Conservation (phyloP, 2,888 invertebrate genomes). For the Gisinianus flammeolus region DNA sequence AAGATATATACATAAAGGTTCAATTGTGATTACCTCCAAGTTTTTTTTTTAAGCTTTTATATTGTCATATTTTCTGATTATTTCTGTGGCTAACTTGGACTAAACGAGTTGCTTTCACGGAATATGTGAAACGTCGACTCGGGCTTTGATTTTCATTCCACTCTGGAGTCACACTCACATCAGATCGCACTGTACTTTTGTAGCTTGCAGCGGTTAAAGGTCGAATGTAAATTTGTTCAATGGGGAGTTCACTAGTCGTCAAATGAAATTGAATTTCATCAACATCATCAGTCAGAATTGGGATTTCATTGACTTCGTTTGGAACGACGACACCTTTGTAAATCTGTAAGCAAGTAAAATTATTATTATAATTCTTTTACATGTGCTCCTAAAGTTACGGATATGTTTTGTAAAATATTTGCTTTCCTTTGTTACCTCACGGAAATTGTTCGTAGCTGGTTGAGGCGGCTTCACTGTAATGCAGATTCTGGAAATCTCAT, state of each 20-base stretch:
- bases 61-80: background rate
- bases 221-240: constrained; percentile 18
- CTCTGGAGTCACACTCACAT: background rate
- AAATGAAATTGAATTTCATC: constrained; percentile 18
- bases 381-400: background rate
- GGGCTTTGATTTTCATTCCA: background rate
- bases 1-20: too few relatives aligned
- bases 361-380: too few relatives aligned
- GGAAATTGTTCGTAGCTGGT: background rate
- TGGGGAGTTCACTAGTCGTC: background rate
- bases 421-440: background rate
- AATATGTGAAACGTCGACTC: constrained; percentile 13
- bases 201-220: background rate
- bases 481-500: constrained; percentile 19
- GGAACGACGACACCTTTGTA: constrained; percentile 18
- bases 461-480: background rate
- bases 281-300: background rate
- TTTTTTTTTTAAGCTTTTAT: background rate
- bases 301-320: constrained; percentile 15
- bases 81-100: background rate
- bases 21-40: background rate
- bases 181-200: background rate
- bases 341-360: constrained; percentile 9
- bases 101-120: background rate
- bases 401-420: background rate